These are phyloP conservation scores for Lasioglossum pauxillum DNA, from an alignment of 2,888 invertebrate species.

Conservation along the genomic window DNA sequence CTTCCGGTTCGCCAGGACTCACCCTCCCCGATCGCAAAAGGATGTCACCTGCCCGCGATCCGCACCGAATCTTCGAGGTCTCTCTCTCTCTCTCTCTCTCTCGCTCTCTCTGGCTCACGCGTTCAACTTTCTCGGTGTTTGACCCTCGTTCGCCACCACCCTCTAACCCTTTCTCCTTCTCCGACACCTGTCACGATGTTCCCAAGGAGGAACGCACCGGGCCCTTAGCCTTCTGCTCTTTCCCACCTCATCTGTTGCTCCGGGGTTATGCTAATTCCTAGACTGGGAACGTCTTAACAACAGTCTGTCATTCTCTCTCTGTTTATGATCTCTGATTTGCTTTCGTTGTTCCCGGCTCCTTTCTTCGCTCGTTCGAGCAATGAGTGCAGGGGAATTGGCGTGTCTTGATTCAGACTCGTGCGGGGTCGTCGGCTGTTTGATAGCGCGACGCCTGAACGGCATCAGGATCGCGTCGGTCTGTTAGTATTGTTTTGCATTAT, in stretches of 20 bases:
- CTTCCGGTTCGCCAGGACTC: neutral
- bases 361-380: neutral
- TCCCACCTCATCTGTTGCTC: neutral
- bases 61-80: conserved; percentile 40
- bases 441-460: neutral
- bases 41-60: conserved; percentile 46
- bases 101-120: conserved; percentile 17
- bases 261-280: neutral
- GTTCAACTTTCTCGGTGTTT: conserved; percentile 45
- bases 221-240: neutral
- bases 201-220: neutral
- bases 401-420: neutral
- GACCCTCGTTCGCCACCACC: conserved; percentile 32
- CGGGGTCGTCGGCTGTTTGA: neutral
- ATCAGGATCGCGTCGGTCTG: neutral
- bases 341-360: neutral
- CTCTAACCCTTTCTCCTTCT: conserved; percentile 26
- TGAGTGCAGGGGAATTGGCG: neutral
- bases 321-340: neutral
- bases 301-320: neutral
- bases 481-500: neutral
- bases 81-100: neutral
- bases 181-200: conserved; percentile 48
- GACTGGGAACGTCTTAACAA: neutral
- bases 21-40: neutral